Evolutionary conservation across 37 sponge, comb jelly and placozoan species (phyloP), one percentile per base, ranked within the genome.

Genomic region (Agelas oroides): DNA sequence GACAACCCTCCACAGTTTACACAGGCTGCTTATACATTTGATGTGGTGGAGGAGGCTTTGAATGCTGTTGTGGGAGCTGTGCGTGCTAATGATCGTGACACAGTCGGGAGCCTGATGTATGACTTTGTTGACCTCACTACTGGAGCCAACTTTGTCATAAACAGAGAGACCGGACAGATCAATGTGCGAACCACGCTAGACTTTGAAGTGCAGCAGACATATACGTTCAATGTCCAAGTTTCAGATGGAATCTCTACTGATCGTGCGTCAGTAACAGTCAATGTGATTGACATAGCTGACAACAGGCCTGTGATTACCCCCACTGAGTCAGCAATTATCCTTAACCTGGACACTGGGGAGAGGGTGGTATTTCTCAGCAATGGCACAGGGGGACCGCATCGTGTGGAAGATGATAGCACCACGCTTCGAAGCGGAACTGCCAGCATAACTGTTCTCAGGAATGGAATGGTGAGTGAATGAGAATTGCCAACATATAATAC

Each of bases 301-400:
- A 72, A 86, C 20, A 78, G 81, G 56, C 94, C 94, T 38, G 77
- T 73, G 20, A 63, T 92, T 56, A 60, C 32, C 28, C 85, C 85
- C 24, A 32, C 61, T n/a, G 46, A 25, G 8, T 72, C 72, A 27
- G 39, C 41, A 18, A 70, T 76, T 33, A 15, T 78, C 27, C 37
- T 89, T 20, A 32, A 83, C 53, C 70, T 89, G 37, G 89, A 89
- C 53, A 25, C 30, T 52, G 63, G 61, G 24, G 72, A 72, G 64
- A 83, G 32, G 15, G 53, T 73, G 58, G 72, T 71, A 20, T 71
- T 38, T 53, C 73, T 83, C 1, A 83, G 28, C 17, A 37, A 70
- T 17, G 83, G 83, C 1, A 70, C 83, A 17, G 83, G 83, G 24
- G 83, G 83, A 18, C 64, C 61, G 11, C 40, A 73, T 2, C 21